Percentiles rank a stretch among this genome's conserved stretches.
Conservation (phyloP, 2,888 invertebrate species). For the Opisthograptis luteolata region DNA sequence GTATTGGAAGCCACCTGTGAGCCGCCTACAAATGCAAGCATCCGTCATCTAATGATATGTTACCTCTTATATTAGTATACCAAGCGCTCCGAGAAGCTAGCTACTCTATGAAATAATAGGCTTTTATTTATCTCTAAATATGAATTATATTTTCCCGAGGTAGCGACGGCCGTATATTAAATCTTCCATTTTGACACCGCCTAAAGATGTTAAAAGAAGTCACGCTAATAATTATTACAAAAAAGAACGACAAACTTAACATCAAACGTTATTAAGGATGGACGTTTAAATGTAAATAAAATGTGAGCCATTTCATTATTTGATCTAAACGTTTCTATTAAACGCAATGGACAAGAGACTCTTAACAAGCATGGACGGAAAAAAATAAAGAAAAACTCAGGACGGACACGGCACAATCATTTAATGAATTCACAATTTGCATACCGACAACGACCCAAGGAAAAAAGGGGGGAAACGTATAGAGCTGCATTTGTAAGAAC, state of each 20-base stretch:
- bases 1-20: constrained; percentile 37
- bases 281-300: constrained; percentile 29
- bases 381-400: constrained; percentile 62
- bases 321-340: constrained; percentile 58
- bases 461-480: constrained; percentile 54
- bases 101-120: constrained; percentile 17
- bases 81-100: not conserved
- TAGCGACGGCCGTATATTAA: constrained; percentile 11
- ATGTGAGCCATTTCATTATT: constrained; percentile 46
- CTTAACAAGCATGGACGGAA: constrained; percentile 60
- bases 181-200: constrained; percentile 10
- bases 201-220: constrained; percentile 7
- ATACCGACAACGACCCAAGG: constrained; percentile 68
- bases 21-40: constrained; percentile 54
- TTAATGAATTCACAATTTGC: constrained; percentile 81
- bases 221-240: constrained; percentile 22
- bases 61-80: constrained; percentile 28
- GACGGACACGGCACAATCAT: constrained; percentile 73
- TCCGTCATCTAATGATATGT: constrained; percentile 51
- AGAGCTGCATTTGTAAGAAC: constrained; percentile 44
- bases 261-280: constrained; percentile 25
- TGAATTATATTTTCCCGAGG: constrained; percentile 19
- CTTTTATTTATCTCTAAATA: constrained; percentile 21
- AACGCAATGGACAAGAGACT: constrained; percentile 61
- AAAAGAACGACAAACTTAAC: constrained; percentile 23